These are phyloP conservation scores for Artemia sinica DNA, from an alignment of 2,888 invertebrate species.

Conservation along the genomic window DNA sequence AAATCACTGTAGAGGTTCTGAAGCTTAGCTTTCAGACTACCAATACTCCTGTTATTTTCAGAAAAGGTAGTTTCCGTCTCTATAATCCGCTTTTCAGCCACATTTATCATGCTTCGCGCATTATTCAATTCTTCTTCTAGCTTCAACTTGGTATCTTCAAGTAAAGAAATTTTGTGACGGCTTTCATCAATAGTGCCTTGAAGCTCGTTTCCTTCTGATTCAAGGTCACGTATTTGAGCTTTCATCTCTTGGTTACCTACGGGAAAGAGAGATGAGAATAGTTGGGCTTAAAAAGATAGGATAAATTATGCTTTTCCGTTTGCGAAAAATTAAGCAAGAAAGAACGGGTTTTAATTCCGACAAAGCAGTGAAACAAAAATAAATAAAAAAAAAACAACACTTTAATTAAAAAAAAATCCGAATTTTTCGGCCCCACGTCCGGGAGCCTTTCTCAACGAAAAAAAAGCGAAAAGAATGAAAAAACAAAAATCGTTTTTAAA, in stretches of 20 bases:
- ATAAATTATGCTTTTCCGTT: no score
- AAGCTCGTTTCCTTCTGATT: background rate
- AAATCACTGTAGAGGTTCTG: background rate
- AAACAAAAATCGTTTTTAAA: no score
- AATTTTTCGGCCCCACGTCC: no score
- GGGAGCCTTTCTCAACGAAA: no score
- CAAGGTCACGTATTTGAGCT: background rate
- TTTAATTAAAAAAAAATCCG: no score
- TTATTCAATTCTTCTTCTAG: background rate
- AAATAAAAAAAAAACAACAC: no score
- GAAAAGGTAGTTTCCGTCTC: background rate
- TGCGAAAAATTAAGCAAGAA: no score
- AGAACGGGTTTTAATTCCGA: no score
- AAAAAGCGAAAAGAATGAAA: no score
- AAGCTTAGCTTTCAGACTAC: background rate
- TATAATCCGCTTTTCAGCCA: background rate
- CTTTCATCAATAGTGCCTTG: background rate
- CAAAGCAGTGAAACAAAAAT: no score
- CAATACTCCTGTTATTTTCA: background rate
- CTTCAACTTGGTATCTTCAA: background rate
- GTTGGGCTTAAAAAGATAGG: no score
- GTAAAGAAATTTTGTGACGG: background rate
- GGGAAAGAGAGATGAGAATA: no score
- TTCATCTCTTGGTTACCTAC: background rate
- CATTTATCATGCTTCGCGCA: background rate